Evolutionary conservation across 2,113 vertebrate genomes (phyloP).

Genomic region (Piprites chloris): DNA sequence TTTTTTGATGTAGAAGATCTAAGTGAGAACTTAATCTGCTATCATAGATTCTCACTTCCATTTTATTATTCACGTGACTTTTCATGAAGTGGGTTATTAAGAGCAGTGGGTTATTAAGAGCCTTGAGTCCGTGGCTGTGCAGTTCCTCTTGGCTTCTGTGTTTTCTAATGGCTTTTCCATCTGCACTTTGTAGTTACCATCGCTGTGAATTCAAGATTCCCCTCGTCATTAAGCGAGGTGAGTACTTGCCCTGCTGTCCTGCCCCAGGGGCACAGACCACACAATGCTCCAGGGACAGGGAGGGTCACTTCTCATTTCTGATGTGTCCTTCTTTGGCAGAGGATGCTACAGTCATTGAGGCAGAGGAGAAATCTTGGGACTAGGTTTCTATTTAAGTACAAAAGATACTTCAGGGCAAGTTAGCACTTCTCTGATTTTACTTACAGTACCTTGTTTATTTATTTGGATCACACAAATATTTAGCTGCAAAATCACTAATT

Average conservation of each 20-base stretch:
- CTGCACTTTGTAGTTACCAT: conserved; percentile 87
- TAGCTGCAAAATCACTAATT: not conserved
- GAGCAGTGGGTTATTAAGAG: not conserved
- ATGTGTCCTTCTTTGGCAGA: not conserved
- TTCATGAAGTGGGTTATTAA: not conserved
- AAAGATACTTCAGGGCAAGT: not conserved
- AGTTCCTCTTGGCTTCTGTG: not conserved
- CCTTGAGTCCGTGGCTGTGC: not conserved
- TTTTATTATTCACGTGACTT: not conserved
- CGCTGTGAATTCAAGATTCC: conserved; percentile 99
- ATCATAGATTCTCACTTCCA: not conserved
- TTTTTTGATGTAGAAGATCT: not conserved
- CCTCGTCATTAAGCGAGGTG: conserved; percentile 90
- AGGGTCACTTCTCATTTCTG: not conserved
- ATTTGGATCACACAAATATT: not conserved
- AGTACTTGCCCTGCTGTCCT: conserved; percentile 21
- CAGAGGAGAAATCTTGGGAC: not conserved
- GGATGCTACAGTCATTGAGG: not conserved
- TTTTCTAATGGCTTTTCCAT: not conserved
- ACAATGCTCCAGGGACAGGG: not conserved
- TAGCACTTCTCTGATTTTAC: not conserved
- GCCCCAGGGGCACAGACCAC: not conserved
- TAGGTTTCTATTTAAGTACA: not conserved
- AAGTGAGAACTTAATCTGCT: not conserved
- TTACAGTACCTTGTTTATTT: not conserved